A percentile compares a stretch with the other conserved stretches of the same genome.
These are phyloP conservation scores for Fratercula arctica DNA, from an alignment of 2,797 vertebrate genomes.

Conservation along the genomic window DNA sequence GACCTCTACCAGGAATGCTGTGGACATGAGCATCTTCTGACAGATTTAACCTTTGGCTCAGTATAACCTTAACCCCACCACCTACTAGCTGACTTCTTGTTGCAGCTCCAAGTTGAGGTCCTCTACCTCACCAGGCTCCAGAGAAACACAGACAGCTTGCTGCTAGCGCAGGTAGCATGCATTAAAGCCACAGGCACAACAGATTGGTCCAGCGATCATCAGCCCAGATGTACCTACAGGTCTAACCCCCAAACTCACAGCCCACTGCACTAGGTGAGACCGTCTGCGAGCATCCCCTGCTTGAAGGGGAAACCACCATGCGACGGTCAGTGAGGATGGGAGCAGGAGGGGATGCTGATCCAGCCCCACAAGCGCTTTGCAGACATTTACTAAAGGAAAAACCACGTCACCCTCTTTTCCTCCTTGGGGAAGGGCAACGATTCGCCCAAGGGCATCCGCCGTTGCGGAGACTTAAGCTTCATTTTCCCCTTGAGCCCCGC, in stretches of 20 bases:
- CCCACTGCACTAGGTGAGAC: too few species aligned
- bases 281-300: fast-evolving
- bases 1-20: background rate
- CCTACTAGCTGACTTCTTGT: background rate
- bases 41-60: background rate
- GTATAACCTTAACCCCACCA: background rate
- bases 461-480: background rate
- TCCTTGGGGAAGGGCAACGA: background rate
- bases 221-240: background rate
- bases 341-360: background rate
- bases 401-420: background rate
- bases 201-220: fast-evolving
- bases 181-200: fast-evolving
- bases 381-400: background rate
- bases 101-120: background rate
- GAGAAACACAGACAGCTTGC: background rate
- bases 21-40: fast-evolving
- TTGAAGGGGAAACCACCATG: background rate
- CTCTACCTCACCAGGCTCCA: background rate
- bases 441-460: background rate
- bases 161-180: fast-evolving
- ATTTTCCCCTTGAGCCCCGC: background rate
- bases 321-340: fast-evolving
- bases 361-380: background rate
- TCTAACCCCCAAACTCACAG: background rate